Base-by-base conservation (phyloP, 2,888 invertebrate species). In the Xylocampa areola region DNA sequence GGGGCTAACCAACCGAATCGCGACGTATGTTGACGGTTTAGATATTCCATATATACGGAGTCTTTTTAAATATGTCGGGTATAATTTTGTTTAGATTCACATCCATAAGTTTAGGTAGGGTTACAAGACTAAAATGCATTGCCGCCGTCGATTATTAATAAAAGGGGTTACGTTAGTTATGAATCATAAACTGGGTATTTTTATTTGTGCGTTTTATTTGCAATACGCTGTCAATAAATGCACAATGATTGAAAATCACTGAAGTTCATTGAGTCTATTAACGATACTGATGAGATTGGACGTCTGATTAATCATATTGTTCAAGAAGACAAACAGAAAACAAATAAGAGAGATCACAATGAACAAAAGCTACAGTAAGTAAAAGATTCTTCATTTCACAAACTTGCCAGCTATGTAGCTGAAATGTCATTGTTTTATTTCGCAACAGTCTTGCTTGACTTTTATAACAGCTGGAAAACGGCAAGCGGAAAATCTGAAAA, bases 1-100 rank as follows among this genome's bases (percentile, higher is more conserved):
- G 61, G 67, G 78, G 71, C 68, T 71, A 85, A 79, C 81, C 86
- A 81, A 81, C 81, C 70, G 71, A 81, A 82, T 77, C 68, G 68
- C 55, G 68, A 73, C 70, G 80, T 72, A 72, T 77, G 72, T 68
- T 73, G 65, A 58, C 44, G 50, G 59, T 49, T 58, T 57, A 59
- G 35, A 69, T 60, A 61, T 58, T 53, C 48, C 27, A 67, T 66
- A 61, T 58, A 61, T 41, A 57, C 51, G 48, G 39, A 61, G 65
- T 55, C 68, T 75, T 60, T 67, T 45, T n/a, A 70, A 81, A 67
- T 57, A 60, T 61, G 73, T 61, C 63, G 79, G 57, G 53, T 80
- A 44, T 44, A 35, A 51, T 63, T 57, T 68, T 64, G 57, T 76
- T 79, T 76, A 54, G 64, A 73, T 74, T 68, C 64, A 66, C 55